These are phyloP conservation scores for Pomphorhynchus laevis DNA, from an alignment of 1,140 invertebrate species.

Conservation along the genomic window DNA sequence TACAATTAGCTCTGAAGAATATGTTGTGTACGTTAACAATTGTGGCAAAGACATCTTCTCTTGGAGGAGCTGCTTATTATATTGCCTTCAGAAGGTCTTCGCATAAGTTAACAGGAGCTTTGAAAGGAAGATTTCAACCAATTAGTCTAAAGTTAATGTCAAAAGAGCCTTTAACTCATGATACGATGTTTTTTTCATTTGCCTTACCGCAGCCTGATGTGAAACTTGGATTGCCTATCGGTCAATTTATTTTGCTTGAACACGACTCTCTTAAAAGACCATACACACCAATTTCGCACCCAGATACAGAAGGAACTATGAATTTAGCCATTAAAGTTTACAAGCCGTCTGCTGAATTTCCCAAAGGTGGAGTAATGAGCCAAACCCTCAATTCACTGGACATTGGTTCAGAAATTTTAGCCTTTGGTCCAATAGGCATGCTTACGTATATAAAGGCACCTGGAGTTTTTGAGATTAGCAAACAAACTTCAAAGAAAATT, in stretches of 20 bases:
- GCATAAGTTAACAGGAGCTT: too few species aligned
- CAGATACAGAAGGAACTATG: conserved; percentile 63
- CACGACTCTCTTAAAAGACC: conserved; percentile 58
- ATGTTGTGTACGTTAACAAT: too few species aligned
- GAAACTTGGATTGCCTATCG: conserved; percentile 54
- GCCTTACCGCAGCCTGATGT: conserved; percentile 48
- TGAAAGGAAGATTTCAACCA: too few species aligned
- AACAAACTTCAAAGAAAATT: not conserved
- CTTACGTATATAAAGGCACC: conserved; percentile 28
- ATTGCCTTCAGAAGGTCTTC: too few species aligned
- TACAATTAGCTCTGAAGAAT: too few species aligned
- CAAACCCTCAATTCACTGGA: conserved; percentile 57
- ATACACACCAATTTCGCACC: conserved; percentile 77
- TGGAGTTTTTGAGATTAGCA: not conserved
- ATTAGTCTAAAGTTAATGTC: too few species aligned
- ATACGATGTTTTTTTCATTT: conserved; percentile 61
- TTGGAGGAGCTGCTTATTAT: too few species aligned
- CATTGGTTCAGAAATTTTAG: conserved; percentile 59
- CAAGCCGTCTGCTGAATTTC: too few species aligned
- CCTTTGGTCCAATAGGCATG: conserved; percentile 58
- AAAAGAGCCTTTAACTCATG: too few species aligned
- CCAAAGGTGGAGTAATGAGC: conserved; percentile 76
- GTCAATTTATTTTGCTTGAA: conserved; percentile 69
- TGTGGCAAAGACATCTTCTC: too few species aligned
- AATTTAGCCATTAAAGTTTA: conserved; percentile 71